phyloP scores from a whole-genome alignment of 2,113 vertebrate genomes.

The Oceanodroma tethys region DNA sequence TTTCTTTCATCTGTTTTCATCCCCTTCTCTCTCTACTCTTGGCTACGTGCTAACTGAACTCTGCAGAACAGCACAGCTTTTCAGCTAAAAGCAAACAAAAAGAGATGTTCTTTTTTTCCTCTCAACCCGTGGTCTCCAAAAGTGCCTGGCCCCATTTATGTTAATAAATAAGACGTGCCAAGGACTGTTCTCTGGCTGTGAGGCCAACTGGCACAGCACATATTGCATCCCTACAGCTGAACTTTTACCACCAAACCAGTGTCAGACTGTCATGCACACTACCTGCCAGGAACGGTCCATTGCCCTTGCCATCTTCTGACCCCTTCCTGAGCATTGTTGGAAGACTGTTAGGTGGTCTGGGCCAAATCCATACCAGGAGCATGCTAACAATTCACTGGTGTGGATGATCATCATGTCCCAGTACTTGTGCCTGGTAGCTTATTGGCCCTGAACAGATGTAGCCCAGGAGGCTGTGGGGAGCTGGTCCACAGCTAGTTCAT shows the following conservation, averaged over 20 bases:
- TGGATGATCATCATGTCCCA: not conserved
- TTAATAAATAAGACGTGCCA: not conserved
- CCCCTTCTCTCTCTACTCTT: not conserved
- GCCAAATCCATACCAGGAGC: not conserved
- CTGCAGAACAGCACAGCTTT: not conserved
- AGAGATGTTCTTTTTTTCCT: not conserved
- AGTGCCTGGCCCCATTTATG: not conserved
- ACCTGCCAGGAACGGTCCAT: not conserved
- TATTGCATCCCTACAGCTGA: not conserved
- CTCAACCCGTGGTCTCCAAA: not conserved
- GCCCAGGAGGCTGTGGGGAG: not conserved
- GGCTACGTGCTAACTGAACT: not conserved
- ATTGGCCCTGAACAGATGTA: not conserved
- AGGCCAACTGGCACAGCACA: not conserved
- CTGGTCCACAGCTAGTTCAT: not conserved
- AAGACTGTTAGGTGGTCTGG: not conserved
- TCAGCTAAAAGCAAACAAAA: not conserved
- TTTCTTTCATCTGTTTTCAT: not conserved
- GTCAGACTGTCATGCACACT: not conserved
- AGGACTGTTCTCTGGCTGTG: not conserved
- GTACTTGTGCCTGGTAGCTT: not conserved
- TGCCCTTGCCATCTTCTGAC: not conserved
- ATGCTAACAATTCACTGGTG: not conserved
- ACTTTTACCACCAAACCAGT: not conserved
- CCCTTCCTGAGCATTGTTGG: not conserved